A percentile compares a stretch with the other conserved stretches of the same genome.
phyloP scores from a whole-genome alignment of 2,888 invertebrate genomes.

The Pammene fasciana region DNA sequence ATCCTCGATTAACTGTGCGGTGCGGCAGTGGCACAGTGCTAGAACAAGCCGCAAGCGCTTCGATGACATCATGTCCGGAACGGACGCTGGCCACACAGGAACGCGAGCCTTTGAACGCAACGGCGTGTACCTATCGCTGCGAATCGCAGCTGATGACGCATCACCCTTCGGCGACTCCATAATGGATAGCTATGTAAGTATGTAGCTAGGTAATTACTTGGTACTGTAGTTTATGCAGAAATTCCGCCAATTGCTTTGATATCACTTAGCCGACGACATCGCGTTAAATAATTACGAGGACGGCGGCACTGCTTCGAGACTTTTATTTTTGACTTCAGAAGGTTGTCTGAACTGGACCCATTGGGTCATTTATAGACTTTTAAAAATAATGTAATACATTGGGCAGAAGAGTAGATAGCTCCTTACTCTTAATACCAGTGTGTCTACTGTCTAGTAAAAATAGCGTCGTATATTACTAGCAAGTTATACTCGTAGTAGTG shows the following conservation, averaged over 20 bases:
- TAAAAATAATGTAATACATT: background rate
- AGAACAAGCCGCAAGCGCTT: conserved; percentile 72
- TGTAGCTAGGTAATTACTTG: conserved; percentile 33
- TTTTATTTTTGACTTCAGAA: conserved; percentile 17
- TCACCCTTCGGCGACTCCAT: conserved; percentile 48
- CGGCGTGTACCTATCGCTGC: conserved; percentile 49
- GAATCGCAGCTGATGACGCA: conserved; percentile 62
- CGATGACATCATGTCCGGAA: conserved; percentile 81
- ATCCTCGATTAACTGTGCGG: conserved; percentile 79
- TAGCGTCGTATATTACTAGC: too few species aligned
- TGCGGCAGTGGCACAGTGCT: conserved; percentile 65
- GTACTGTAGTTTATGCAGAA: conserved; percentile 43
- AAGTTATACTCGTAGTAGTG: too few species aligned
- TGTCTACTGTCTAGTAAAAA: too few species aligned
- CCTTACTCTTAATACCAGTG: too few species aligned
- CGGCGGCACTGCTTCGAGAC: background rate
- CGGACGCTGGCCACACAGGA: conserved; percentile 73
- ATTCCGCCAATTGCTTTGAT: conserved; percentile 33
- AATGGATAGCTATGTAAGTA: conserved; percentile 35
- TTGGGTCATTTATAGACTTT: conserved; percentile 2
- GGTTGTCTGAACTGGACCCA: background rate
- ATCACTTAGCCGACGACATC: conserved; percentile 24
- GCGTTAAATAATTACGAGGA: conserved; percentile 24
- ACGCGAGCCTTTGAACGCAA: conserved; percentile 60
- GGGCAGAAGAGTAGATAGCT: too few species aligned